Evolutionary conservation across 2,113 vertebrate genomes (phyloP), one percentile per base, ranked within the genome.

Genomic region (Phylloscopus whistleri): DNA sequence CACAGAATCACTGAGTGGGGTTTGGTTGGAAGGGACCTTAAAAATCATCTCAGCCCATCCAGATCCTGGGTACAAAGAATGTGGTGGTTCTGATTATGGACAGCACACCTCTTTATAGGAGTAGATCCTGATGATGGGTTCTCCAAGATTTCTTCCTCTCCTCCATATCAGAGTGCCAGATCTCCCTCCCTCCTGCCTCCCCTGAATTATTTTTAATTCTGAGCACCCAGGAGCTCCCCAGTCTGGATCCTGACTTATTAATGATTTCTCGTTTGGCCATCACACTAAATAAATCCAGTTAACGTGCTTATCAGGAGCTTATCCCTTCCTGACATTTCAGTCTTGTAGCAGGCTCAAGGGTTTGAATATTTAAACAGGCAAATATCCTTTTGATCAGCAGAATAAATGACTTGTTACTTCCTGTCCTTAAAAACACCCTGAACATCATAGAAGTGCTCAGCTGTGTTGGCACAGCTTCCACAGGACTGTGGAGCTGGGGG

Each of bases 331-430:
- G 87, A 89, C 84, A 91, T 76, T 93, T 89, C 48, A 39, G 73
- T 74, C 87, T 59, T 39, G 27, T 35, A 21, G 24, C 51, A 91
- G 62, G 70, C 46, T 82, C 52, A 53, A 90, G 77, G n/a, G 69
- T 78, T 93, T 89, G 90, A 90, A 96, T 95, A 94, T 91, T 94
- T 94, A 92, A 94, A 69, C 30, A 84, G 70, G 74, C 67, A 94
- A 96, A 95, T 84, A 90, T 59, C 75, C 81, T 95, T 93, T 64
- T 84, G 92, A 93, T 96, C 84, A 93, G 82, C 19, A 82, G 83
- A 94, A 95, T 75, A 91, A 91, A 91, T 48, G 52, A 74, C 55
- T 66, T 86, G 60, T 74, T 81, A 89, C 77, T 84, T 33, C 46
- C 20, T 18, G 69, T 70, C 93, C 84, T 89, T 67, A 93, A 74